Base-by-base conservation (phyloP, 2,888 invertebrate species). In the Auanema freiburgensis region DNA sequence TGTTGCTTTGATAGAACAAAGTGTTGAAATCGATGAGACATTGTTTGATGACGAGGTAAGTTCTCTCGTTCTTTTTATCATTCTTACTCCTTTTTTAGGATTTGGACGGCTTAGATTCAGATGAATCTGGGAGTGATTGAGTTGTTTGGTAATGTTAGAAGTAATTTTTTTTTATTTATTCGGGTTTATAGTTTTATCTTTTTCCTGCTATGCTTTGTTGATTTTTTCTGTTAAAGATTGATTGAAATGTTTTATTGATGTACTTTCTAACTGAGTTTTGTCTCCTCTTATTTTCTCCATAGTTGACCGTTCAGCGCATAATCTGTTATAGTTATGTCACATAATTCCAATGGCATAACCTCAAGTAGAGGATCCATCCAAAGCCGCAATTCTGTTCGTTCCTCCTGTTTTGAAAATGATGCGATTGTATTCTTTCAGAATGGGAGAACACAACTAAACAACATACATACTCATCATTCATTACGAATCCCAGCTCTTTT, bases 21-120 rank as follows among this genome's bases (percentile, higher is more conserved):
- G 58, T 8, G 91, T 94, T 43, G 92, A 93, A 86, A 93, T 94
- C 50, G 93, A 94, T 85, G 93, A 94, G 85, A 91, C 92, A 21
- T 85, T 95, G 18, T 95, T 94, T 84, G 92, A 81, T 70, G 77
- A 63, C 23, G 73, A 75, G 68, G 74, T 74, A 8, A 2, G 57
- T 56, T 23, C 46, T 57, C 25, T 57, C 14, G 3, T 8, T 1
- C 46, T 16, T 11, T 49, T 12, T 18, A 42, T 12, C 16, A 57
- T 16, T 46, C 52, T 49, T 40, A 24, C 50, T 43, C 46, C 24
- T 43, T n/a, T 40, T 24, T 44, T 57, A 75, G 71, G 76, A 74
- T 54, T 59, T 76, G 50, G 76, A 76, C 51, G 76, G 74, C 16
- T 60, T 76, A 41, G 76, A 76, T 16, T 12, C 71, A 53, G 76